Conservation (phyloP, 2,888 invertebrate genomes). For the Dryocosmus kuriphilus region DNA sequence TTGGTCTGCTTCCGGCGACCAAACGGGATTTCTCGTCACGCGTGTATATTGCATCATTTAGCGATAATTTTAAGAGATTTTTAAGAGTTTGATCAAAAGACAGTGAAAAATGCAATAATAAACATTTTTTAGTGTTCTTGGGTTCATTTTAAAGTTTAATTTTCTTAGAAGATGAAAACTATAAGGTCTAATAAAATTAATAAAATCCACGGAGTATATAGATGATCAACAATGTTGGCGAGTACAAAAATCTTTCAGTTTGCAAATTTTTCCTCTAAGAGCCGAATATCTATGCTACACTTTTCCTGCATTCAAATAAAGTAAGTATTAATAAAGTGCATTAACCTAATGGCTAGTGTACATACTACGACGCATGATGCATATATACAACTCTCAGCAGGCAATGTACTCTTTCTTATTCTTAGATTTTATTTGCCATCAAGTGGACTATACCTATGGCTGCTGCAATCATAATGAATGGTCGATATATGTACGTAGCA, state of each 20-base stretch:
- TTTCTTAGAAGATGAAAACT: no score
- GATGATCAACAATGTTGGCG: no score
- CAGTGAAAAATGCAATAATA: no score
- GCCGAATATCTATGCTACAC: background rate
- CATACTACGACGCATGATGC: background rate
- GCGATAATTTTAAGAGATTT: no score
- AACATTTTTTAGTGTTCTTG: no score
- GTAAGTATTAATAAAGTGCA: background rate
- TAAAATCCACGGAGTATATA: no score
- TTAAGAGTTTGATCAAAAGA: no score
- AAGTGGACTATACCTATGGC: background rate
- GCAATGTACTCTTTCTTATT: slow-evolving; percentile 27
- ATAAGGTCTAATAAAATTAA: no score
- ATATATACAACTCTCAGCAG: slow-evolving; percentile 18
- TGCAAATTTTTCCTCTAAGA: background rate
- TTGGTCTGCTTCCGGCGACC: slow-evolving; percentile 24
- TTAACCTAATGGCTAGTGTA: background rate
- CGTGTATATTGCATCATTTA: slow-evolving; percentile 16
- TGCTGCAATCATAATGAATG: slow-evolving; percentile 10
- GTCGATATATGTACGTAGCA: background rate
- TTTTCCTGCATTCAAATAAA: background rate
- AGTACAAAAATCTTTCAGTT: background rate
- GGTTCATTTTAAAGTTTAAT: no score
- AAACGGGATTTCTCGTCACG: slow-evolving; percentile 23
- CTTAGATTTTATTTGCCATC: slow-evolving; percentile 33